Conservation (phyloP, 2,888 invertebrate genomes). For the Tetragonula carbonaria region DNA sequence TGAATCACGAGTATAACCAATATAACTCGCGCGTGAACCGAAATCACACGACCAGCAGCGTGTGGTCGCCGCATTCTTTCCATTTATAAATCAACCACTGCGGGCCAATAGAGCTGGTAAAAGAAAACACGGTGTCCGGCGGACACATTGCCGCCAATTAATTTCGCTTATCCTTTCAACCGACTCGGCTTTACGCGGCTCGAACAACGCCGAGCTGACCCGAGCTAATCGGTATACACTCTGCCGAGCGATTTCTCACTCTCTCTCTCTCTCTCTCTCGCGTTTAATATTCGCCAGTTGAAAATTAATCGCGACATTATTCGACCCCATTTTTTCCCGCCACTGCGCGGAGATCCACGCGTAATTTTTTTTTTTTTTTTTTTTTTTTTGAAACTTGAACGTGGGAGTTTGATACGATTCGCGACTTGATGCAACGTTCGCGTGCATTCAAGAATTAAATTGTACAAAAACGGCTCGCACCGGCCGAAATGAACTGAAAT, state of each 20-base stretch:
- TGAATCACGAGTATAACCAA: neutral
- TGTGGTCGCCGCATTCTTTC: neutral
- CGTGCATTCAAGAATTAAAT: too few relatives aligned
- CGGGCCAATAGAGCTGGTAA: conserved; percentile 5
- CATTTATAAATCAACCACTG: conserved; percentile 3
- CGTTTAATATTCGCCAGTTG: neutral
- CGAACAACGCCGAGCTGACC: neutral
- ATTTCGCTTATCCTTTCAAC: conserved; percentile 17
- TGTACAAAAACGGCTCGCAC: too few relatives aligned
- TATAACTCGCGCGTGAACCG: neutral
- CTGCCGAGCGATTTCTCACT: neutral
- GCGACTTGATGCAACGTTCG: too few relatives aligned
- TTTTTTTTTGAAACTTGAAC: too few relatives aligned
- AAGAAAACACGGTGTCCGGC: neutral
- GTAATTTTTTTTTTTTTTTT: too few relatives aligned
- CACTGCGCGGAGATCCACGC: too few relatives aligned
- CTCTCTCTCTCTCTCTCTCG: neutral
- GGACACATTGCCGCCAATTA: conserved; percentile 20
- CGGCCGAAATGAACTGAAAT: too few relatives aligned
- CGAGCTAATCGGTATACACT: neutral
- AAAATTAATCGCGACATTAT: conserved; percentile 22
- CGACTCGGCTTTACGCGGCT: conserved; percentile 11
- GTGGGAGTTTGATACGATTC: too few relatives aligned
- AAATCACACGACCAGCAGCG: neutral
- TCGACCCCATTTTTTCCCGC: neutral